Percentiles rank a stretch among this genome's conserved stretches.
phyloP scores from a whole-genome alignment of 2,888 invertebrate genomes.

The Tenthredo scrophulariae region DNA sequence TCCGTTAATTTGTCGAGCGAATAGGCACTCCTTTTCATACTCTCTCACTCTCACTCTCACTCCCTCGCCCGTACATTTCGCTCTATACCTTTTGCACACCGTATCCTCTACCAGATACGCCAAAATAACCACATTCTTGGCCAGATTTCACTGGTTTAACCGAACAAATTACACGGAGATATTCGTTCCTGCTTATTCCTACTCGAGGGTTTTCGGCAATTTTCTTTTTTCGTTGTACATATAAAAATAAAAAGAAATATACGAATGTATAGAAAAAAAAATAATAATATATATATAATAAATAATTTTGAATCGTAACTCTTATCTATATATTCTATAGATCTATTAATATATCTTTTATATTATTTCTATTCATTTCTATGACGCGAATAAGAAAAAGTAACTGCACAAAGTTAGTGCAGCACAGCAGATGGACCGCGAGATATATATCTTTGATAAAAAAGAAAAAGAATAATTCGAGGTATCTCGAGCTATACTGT shows the following conservation, averaged over 20 bases:
- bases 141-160: conserved; percentile 47
- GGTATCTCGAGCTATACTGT: background rate
- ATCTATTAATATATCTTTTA: background rate
- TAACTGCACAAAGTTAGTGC: background rate
- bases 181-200: conserved; percentile 1
- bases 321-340: background rate
- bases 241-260: background rate
- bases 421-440: background rate
- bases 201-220: background rate
- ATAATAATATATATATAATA: background rate
- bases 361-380: background rate
- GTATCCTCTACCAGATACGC: conserved; percentile 17
- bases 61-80: background rate
- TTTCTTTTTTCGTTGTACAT: background rate
- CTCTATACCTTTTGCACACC: background rate
- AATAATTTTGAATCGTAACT: conserved; percentile 3
- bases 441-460: background rate
- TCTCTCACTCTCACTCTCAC: background rate
- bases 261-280: background rate
- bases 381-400: background rate
- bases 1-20: conserved; percentile 43
- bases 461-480: background rate
- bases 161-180: conserved; percentile 34
- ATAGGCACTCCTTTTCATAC: conserved; percentile 11
- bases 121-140: conserved; percentile 48